A percentile compares a stretch with the other conserved stretches of the same genome.
These are phyloP conservation scores for Eutrigla gurnardus DNA, from an alignment of 2,797 vertebrate species.

Conservation along the genomic window DNA sequence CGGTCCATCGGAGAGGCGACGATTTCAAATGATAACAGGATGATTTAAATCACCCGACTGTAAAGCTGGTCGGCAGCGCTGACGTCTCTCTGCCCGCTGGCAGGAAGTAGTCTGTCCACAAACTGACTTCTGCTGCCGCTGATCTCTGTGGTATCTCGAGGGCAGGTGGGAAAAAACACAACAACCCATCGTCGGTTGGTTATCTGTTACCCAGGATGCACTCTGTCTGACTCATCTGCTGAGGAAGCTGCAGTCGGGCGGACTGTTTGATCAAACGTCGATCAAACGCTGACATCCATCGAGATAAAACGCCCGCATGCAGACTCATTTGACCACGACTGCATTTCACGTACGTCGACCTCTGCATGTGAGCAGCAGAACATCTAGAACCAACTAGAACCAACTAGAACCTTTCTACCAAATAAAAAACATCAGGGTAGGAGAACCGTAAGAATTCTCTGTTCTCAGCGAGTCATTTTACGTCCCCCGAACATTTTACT, in stretches of 20 bases:
- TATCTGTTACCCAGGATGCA: conserved; percentile 9
- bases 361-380: not conserved
- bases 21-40: not conserved
- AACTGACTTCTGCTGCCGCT: not conserved
- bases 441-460: not conserved
- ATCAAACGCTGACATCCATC: not conserved
- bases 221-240: conserved; percentile 3
- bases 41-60: not conserved
- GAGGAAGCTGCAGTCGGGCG: not conserved
- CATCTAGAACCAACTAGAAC: too few relatives aligned
- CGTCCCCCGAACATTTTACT: too few relatives aligned
- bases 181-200: not conserved
- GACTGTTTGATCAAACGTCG: not conserved
- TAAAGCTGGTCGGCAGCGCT: not conserved
- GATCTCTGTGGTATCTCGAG: not conserved
- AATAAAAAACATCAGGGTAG: too few relatives aligned
- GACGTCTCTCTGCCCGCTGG: not conserved
- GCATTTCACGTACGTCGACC: not conserved
- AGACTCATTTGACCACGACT: not conserved
- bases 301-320: not conserved
- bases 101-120: conserved; percentile 4
- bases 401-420: not conserved
- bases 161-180: too few relatives aligned
- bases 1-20: not conserved
- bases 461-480: not conserved